These are phyloP conservation scores for Nemapogon koenigi DNA, from an alignment of 2,888 invertebrate genomes.

Conservation along the genomic window DNA sequence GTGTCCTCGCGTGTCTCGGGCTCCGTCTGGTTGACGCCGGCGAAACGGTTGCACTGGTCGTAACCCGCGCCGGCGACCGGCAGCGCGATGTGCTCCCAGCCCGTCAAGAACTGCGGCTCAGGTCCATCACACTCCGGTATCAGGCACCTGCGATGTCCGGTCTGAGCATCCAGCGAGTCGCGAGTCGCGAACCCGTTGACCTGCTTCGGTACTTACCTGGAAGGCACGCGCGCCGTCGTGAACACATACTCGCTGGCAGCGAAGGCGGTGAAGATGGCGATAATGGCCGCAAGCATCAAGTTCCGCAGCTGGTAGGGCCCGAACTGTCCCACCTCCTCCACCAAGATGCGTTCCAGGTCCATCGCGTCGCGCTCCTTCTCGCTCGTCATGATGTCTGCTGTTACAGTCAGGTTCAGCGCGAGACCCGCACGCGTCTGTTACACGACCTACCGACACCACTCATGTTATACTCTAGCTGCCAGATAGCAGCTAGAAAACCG, in stretches of 20 bases:
- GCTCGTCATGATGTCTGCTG: neutral
- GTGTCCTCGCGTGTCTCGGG: conserved; percentile 8
- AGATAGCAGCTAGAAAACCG: too few species aligned
- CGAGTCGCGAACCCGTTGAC: neutral
- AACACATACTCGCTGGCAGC: conserved; percentile 64
- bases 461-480: too few species aligned
- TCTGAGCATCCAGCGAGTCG: neutral
- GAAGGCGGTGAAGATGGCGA: conserved; percentile 61
- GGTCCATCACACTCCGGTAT: conserved; percentile 33
- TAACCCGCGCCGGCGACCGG: conserved; percentile 31
- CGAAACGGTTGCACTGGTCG: conserved; percentile 52
- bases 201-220: conserved; percentile 13
- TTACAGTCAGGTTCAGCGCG: neutral
- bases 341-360: conserved; percentile 36
- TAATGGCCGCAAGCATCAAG: conserved; percentile 56
- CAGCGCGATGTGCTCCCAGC: conserved; percentile 51
- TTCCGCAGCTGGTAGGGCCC: conserved; percentile 64
- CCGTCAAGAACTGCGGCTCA: conserved; percentile 29
- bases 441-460: neutral
- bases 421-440: neutral
- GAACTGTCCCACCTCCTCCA: conserved; percentile 49
- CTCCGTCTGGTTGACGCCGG: conserved; percentile 11
- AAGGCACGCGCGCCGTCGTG: conserved; percentile 45
- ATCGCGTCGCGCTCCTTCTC: conserved; percentile 10
- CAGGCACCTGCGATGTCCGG: conserved; percentile 35